These are phyloP conservation scores for Hirtodrosophila confusa DNA, from an alignment of 2,888 invertebrate species.

Conservation along the genomic window DNA sequence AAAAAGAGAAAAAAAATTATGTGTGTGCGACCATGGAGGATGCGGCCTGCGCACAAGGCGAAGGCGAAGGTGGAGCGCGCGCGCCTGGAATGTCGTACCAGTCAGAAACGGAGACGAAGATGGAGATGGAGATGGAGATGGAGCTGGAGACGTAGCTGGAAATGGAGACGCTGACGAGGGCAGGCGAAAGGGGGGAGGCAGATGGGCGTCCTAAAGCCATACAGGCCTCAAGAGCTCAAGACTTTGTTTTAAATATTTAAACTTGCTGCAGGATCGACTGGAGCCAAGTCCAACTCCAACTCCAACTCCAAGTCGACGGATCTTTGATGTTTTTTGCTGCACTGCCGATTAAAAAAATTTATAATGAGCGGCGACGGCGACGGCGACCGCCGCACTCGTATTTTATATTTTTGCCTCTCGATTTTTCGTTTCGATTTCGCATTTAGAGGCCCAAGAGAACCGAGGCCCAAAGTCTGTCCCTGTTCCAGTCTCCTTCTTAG, in stretches of 20 bases:
- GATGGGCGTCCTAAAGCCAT: slow-evolving; percentile 42
- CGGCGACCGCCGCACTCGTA: slow-evolving; percentile 65
- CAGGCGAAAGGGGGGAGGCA: neutral
- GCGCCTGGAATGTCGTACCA: slow-evolving; percentile 72
- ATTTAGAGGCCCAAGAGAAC: slow-evolving; percentile 47
- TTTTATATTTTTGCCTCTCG: slow-evolving; percentile 74
- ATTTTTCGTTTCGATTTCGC: slow-evolving; percentile 76
- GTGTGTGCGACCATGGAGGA: slow-evolving; percentile 66
- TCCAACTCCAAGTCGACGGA: slow-evolving; percentile 61
- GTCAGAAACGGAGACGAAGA: slow-evolving; percentile 54
- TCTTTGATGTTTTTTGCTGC: slow-evolving; percentile 74
- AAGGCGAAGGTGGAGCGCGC: slow-evolving; percentile 69
- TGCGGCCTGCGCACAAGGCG: slow-evolving; percentile 48
- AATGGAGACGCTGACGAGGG: slow-evolving; percentile 8
- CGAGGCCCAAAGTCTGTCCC: slow-evolving; percentile 1
- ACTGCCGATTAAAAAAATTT: slow-evolving; percentile 76
- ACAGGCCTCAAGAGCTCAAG: slow-evolving; percentile 52
- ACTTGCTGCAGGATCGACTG: slow-evolving; percentile 68
- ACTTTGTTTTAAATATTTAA: slow-evolving; percentile 79
- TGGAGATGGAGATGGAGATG: slow-evolving; percentile 60
- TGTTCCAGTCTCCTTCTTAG: too few relatives aligned
- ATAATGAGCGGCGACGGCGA: slow-evolving; percentile 66
- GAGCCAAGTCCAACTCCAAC: slow-evolving; percentile 25
- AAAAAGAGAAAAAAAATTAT: slow-evolving; percentile 59
- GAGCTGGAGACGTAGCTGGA: slow-evolving; percentile 29